Evolutionary conservation across 2,888 invertebrate genomes (phyloP), one percentile per base, ranked within the genome.

Genomic region (Alloscopus bannaensis): DNA sequence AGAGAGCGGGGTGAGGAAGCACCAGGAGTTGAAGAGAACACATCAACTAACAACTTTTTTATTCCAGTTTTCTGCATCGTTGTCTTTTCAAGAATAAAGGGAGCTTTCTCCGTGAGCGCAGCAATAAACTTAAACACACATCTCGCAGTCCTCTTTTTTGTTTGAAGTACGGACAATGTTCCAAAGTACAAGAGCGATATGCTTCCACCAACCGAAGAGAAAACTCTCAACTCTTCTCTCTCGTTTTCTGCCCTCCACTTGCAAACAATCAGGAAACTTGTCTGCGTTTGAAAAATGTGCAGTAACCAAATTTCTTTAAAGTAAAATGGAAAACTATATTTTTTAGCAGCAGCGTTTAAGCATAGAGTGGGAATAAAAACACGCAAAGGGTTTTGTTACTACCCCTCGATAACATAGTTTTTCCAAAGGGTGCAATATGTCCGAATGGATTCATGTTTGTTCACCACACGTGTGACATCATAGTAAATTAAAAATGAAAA

Each of bases 61-160:
- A 42, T 66, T 50, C 31, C 36, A 22, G 59, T 59, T 70, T 70
- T 70, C 70, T 70, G 59, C 70, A 52, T 62, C 59, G 71, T 18
- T 71, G 62, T 71, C 26, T 62, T 59, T 11, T 59, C 29, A 71
- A 31, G 2, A 26, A 24, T n/a, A 24, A n/a, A 45, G 42, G 42
- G 26, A 22, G 4, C n/a, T n/a, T n/a, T n/a, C n/a, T n/a, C n/a
- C 1, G 16, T 18, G 18, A 11, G 24, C 45, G 47, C 47, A 64
- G 26, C 47, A 47, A 26, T 64, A 64, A 64, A 64, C 64, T 64
- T 64, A 50, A 18, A n/a, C n/a, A 45, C 31, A 57, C 26, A 28
- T 57, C 57, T 57, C 57, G 4, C 26, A 22, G 20, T 50, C 28
- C 31, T 47, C 45, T 47, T 36, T 55, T 68, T 68, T 55, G 55